A percentile compares a stretch with the other conserved stretches of the same genome.
Evolutionary conservation across 2,797 vertebrate genomes (phyloP).

Genomic region (Darevskia mixta): DNA sequence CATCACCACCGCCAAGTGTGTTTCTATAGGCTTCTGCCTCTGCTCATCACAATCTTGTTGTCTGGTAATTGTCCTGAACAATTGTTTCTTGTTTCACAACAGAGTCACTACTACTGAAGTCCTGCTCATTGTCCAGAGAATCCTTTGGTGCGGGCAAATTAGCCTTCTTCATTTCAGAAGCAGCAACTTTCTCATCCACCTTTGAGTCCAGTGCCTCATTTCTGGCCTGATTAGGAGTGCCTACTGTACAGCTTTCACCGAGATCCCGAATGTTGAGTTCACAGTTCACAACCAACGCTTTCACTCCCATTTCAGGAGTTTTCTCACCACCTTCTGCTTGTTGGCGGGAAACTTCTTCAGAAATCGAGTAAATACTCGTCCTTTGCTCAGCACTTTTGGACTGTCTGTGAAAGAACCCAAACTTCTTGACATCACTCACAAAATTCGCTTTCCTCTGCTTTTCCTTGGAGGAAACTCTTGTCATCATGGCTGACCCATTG

Average conservation of each 20-base stretch:
- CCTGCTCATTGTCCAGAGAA: slow-evolving; percentile 57
- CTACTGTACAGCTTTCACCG: slow-evolving; percentile 57
- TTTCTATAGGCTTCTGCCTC: slow-evolving; percentile 21
- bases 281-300: slow-evolving; percentile 67
- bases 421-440: slow-evolving; percentile 81
- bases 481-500: slow-evolving; percentile 80
- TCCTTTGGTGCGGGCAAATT: slow-evolving; percentile 64
- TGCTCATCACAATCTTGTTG: slow-evolving; percentile 81
- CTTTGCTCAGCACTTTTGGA: slow-evolving; percentile 72
- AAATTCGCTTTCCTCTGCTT: slow-evolving; percentile 79
- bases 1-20: slow-evolving; percentile 52
- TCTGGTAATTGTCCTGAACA: slow-evolving; percentile 78
- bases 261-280: slow-evolving; percentile 71
- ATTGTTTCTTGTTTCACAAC: slow-evolving; percentile 69
- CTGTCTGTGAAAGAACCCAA: slow-evolving; percentile 85
- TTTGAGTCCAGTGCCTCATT: slow-evolving; percentile 59
- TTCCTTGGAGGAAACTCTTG: slow-evolving; percentile 74
- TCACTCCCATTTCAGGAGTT: slow-evolving; percentile 68
- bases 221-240: slow-evolving; percentile 59
- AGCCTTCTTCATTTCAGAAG: slow-evolving; percentile 64
- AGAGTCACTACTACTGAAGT: slow-evolving; percentile 61
- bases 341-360: slow-evolving; percentile 86
- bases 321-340: slow-evolving; percentile 75
- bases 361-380: slow-evolving; percentile 79
- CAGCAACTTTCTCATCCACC: slow-evolving; percentile 58